Base-by-base conservation (phyloP, 2,797 vertebrate species). In the Hafferia zeledoni region DNA sequence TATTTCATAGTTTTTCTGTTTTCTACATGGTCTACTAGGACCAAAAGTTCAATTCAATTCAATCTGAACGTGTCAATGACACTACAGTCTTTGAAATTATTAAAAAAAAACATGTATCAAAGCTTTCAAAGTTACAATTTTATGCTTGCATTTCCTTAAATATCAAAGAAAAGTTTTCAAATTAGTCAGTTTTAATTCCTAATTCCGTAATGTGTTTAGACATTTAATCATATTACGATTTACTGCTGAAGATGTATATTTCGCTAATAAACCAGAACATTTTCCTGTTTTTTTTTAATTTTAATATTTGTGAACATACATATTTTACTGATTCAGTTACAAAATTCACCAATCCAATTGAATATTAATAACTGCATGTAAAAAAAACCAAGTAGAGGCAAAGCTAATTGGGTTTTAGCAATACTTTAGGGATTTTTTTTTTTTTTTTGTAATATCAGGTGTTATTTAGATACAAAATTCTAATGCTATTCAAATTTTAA, bases 211-310 rank as follows among this genome's bases (percentile, higher is more conserved):
- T 13, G 79, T 59, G 65, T 83, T 82, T 41, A 67, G 43, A 65
- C 22, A 86, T 71, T n/a, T 61, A 84, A 90, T 78, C 63, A 68
- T 83, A 92, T 65, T 77, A 31, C 31, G 35, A 90, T 91, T 95
- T 94, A 74, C 72, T 90, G 37, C 61, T 93, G 37, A 87, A 46
- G 37, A 49, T 96, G 56, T 77, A 94, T 96, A 96, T 96, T 95
- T 95, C 92, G 69, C 67, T 67, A 91, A 96, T 93, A 81, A 95
- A 39, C 27, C 28, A 50, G 24, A 47, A 43, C 22, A 55, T 4
- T 86, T 77, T 22, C 39, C 14, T 90, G 77, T 77, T 27, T 39
- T 59, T 83, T 53, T 37, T 87, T 93, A 81, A 81, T 89, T 93
- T 95, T 87, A 96, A 56, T 92, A 67, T 63, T 74, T 88, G 23